Base-by-base conservation (phyloP, 37 sponge, comb jelly and placozoan genomes). In the Dysidea cf. avara region DNA sequence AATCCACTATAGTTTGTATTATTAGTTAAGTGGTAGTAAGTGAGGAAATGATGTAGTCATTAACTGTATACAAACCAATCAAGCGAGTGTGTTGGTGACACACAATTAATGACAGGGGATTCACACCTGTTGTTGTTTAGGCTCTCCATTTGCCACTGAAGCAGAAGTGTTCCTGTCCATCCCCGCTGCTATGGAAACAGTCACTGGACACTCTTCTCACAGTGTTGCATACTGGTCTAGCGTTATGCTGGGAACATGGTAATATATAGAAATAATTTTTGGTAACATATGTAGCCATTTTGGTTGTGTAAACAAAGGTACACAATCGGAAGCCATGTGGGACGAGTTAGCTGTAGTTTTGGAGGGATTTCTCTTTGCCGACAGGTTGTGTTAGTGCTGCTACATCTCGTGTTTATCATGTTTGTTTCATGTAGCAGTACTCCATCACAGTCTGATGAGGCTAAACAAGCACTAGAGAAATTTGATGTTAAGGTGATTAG, bases 401-500 rank as follows among this genome's bases (percentile, higher is more conserved):
- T 29, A 43, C 11, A 11, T 58, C 0, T 43, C 5, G 9, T n/a
- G n/a, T n/a, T n/a, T 43, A 43, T 12, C 46, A 43, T 43, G 5
- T 12, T 9, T 12, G 5, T 9, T 12, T 43, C 46, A 43, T 43
- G 5, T 9, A 5, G 5, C 9, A 43, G 46, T 9, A 43, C 46
- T 9, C 46, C 5, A 43, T 9, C 5, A 21, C 43, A 89, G 63
- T 36, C 86, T 1, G 60, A 40, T 30, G 89, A 88, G 38, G 69
- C 81, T 68, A 9, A 71, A 26, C 69, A 64, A 54, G 81, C 81
- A 14, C 71, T 71, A 66, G 94, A 93, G 56, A 61, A 56, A 1
- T 48, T 81, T 53, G 94, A 93, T 39, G 80, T 93, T 3, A 87
- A 78, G 84, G 83, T 91, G n/a, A n/a, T n/a, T n/a, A n/a, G n/a